Base-by-base conservation (phyloP, 2,888 invertebrate genomes). In the Dryobotodes eremita region DNA sequence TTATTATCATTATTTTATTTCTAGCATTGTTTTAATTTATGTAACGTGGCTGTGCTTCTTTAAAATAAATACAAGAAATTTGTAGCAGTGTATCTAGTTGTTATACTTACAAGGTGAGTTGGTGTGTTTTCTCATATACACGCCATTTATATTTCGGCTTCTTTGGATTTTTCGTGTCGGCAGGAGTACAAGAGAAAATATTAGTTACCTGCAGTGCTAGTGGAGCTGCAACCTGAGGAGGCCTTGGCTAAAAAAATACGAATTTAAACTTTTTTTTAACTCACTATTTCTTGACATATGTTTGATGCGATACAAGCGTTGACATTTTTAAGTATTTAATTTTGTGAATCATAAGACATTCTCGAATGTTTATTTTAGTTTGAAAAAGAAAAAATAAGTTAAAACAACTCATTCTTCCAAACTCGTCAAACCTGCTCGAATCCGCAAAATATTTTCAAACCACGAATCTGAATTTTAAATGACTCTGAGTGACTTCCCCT, bases 401-500 rank as follows among this genome's bases (percentile, higher is more conserved):
- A 20, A 23, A 76, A 7, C 53, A 23, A 26, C 17, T 46, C 7
- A 17, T 59, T 13, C 20, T 31, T 4, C n/a, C 48, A 48, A 66
- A 48, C 10, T 15, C 46, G 66, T 61, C 10, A 70, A 23, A 55
- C n/a, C 20, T 10, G 64, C 15, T 68, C 23, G 13, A 62, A 64
- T 64, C 23, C 48, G 15, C 46, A 53, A 74, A 86, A 87, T 72
- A 84, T 84, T 80, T 75, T 5, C 50, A 53, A 62, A 61, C 50
- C 61, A 26, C 59, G 66, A 65, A 85, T 85, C 50, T 71, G 64
- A 87, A 85, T 88, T 87, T 87, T 85, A 85, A 85, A 88, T 85
- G 76, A 53, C 13, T 61, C 46, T 59, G 31, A 75, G 83, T 65
- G 36, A 23, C 84, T 78, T 77, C 75, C 61, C 84, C 81, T 88